Evolutionary conservation across 2,797 vertebrate species (phyloP), one percentile per base, ranked within the genome.

Genomic region (Mallotus villosus): DNA sequence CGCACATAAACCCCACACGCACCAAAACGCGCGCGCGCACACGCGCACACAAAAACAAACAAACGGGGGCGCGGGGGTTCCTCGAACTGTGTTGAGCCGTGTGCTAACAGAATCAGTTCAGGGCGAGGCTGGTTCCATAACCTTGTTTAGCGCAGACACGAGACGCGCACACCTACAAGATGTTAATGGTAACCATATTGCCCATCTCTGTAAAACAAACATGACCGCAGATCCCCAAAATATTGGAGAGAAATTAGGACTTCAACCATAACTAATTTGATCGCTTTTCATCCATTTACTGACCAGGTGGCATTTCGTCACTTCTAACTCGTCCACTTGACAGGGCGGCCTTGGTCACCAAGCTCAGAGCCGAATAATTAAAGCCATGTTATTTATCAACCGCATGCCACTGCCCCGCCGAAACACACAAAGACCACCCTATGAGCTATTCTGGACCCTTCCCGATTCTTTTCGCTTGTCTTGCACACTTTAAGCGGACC

Each of bases 391-490:
- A 89, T 92, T 91, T 88, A 90, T 90, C 89, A 89, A 83, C 81
- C 90, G 84, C 88, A 90, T 90, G 88, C 87, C 85, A 82, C 85
- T 89, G 88, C 89, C 88, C 82, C 89, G 86, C 86, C 89, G 89
- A 90, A 92, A 88, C 85, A 83, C 88, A 89, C 88, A 92, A 91
- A 90, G 89, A 91, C 89, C 90, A 91, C 88, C 87, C 87, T 91
- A 89, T 89, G 88, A 87, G 87, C 89, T 88, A 89, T 91, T 92
- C 87, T 92, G 90, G 89, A 87, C 87, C 90, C 87, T 90, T 85
- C 81, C 82, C 86, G 85, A 86, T 84, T 21, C 59, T 27, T 25
- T 4, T 17, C 83, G 71, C 81, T 74, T 68, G 53, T 29, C 25
- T 58, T 75, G 77, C 85, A 76, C 79, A 83, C 27, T 41, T 49